Percentiles rank a stretch among this genome's conserved stretches.
These are phyloP conservation scores for Alca torda DNA, from an alignment of 2,797 vertebrate species.

Conservation along the genomic window DNA sequence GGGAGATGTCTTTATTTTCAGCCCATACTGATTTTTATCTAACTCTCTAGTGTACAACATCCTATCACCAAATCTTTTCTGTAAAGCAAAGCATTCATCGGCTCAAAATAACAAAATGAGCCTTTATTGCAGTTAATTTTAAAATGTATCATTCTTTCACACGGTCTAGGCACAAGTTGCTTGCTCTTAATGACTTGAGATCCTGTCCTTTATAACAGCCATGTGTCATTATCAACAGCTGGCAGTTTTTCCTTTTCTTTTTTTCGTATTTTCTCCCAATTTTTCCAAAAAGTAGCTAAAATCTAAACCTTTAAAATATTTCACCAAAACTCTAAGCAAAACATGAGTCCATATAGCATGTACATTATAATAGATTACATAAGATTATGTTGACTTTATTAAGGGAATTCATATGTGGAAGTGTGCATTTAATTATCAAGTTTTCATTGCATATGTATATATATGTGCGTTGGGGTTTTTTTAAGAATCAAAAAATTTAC, in stretches of 20 bases:
- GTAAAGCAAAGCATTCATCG: neutral
- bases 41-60: neutral
- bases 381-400: neutral
- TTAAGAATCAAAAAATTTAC: neutral
- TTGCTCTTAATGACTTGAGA: neutral
- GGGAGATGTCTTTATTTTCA: neutral
- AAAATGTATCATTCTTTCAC: neutral
- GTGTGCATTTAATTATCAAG: neutral
- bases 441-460: neutral
- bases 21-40: fast-evolving
- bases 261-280: neutral
- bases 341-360: neutral
- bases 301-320: neutral
- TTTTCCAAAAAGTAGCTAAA: neutral
- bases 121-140: neutral
- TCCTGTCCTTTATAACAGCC: neutral
- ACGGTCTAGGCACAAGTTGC: neutral
- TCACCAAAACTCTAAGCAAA: neutral
- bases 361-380: neutral
- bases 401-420: neutral
- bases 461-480: too few species aligned
- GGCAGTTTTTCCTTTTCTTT: neutral
- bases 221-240: neutral
- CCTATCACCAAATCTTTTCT: neutral
- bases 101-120: neutral